phyloP scores from a whole-genome alignment of 37 sponge, comb jelly and placozoan genomes.

The Beroe ovata region DNA sequence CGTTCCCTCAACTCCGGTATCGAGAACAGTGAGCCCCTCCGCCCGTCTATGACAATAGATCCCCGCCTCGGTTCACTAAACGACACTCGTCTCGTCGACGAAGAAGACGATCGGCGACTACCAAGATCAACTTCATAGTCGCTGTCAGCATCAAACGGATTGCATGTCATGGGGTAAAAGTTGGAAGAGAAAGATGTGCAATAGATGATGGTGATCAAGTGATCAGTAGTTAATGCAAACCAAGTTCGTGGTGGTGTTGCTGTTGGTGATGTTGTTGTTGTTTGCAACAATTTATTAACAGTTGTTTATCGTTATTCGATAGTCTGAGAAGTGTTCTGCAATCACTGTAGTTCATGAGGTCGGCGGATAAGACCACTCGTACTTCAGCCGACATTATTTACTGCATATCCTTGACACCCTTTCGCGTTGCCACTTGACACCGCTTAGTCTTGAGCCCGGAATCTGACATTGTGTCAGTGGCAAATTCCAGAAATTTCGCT shows the following conservation, averaged over 20 bases:
- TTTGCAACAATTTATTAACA: not conserved
- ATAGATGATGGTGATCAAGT: too few species aligned
- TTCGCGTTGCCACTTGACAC: too few species aligned
- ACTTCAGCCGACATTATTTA: too few species aligned
- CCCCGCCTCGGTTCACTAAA: conserved; percentile 1
- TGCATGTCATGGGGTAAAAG: not conserved
- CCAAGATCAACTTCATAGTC: not conserved
- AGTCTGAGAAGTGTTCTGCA: not conserved
- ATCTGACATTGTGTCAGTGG: not conserved
- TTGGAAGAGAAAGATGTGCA: too few species aligned
- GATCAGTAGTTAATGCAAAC: too few species aligned
- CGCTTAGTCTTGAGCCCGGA: too few species aligned
- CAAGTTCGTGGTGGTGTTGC: not conserved
- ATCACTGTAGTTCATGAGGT: too few species aligned
- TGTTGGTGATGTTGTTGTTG: not conserved
- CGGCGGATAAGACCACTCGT: too few species aligned
- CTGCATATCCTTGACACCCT: too few species aligned
- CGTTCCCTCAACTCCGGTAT: not conserved
- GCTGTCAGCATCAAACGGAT: not conserved
- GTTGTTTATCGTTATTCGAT: not conserved
- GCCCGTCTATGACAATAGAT: not conserved
- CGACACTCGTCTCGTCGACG: not conserved
- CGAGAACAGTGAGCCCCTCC: not conserved
- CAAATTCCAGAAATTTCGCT: not conserved
- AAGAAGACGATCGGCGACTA: not conserved